phyloP scores from a whole-genome alignment of 2,113 vertebrate genomes.

The Aleadryas rufinucha region DNA sequence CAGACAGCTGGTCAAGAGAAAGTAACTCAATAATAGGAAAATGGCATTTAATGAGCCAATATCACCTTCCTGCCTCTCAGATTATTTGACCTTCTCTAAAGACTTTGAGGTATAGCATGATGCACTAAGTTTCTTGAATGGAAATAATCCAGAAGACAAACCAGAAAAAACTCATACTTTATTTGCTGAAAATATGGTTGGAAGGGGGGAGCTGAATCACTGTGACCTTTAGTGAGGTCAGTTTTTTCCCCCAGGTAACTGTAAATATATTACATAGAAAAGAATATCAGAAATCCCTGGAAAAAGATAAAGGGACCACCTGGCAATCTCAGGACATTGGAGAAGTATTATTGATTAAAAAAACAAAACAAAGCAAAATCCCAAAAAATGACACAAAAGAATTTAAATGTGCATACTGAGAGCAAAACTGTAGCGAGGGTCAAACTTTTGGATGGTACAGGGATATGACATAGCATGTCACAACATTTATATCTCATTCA shows the following conservation, averaged over 20 bases:
- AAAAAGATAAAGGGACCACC: neutral
- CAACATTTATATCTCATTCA: neutral
- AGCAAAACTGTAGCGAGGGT: neutral
- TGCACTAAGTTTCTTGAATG: neutral
- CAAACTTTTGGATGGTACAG: neutral
- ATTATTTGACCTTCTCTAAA: neutral
- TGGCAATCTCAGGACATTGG: neutral
- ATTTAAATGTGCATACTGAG: neutral
- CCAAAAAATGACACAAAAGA: rapidly evolving
- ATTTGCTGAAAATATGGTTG: neutral
- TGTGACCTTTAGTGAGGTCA: neutral
- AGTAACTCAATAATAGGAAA: neutral
- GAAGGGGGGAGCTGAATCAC: neutral
- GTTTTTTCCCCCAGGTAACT: neutral
- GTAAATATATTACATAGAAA: neutral
- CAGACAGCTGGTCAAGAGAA: neutral
- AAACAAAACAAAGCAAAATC: neutral
- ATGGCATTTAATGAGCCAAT: neutral
- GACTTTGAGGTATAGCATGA: neutral
- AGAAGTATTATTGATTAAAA: neutral
- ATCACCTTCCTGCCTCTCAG: neutral
- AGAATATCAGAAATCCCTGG: neutral
- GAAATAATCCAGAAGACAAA: neutral
- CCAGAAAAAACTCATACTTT: rapidly evolving
- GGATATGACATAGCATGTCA: neutral